A percentile compares a stretch with the other conserved stretches of the same genome.
Conservation (phyloP, 2,113 vertebrate species). For the Scopus umbretta region DNA sequence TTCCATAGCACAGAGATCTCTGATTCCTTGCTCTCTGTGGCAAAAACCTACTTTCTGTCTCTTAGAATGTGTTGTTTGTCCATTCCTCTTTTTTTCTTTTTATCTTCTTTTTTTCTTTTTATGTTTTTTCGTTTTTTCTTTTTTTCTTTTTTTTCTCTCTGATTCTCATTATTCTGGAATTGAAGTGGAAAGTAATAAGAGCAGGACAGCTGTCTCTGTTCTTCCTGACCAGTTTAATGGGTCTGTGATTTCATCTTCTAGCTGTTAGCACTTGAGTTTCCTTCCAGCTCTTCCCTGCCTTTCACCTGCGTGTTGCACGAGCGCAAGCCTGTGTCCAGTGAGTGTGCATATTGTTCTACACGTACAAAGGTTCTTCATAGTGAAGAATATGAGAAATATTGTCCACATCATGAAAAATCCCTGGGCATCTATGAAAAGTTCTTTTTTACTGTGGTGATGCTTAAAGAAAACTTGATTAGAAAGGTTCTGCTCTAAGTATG, state of each 20-base stretch:
- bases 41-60: not conserved
- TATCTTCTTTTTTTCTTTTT: not conserved
- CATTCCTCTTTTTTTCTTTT: not conserved
- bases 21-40: not conserved
- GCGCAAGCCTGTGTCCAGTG: not conserved
- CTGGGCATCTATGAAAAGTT: not conserved
- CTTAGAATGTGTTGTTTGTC: not conserved
- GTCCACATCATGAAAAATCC: not conserved
- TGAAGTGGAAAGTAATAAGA: conserved; percentile 15
- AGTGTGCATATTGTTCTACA: not conserved
- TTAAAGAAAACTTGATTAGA: not conserved
- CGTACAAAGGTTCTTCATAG: not conserved
- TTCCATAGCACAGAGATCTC: not conserved
- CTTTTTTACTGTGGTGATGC: not conserved
- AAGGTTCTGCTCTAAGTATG: not conserved
- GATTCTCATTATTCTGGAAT: conserved; percentile 4
- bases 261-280: not conserved
- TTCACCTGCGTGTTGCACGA: not conserved
- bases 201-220: not conserved
- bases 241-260: not conserved
- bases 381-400: not conserved
- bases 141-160: not conserved
- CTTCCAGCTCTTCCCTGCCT: not conserved
- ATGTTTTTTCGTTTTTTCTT: too few species aligned
- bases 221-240: conserved; percentile 12